A percentile compares a stretch with the other conserved stretches of the same genome.
These are phyloP conservation scores for Chondrilla cf. caribensis DNA, from an alignment of 37 sponge, comb jelly and placozoan genomes.

Conservation along the genomic window DNA sequence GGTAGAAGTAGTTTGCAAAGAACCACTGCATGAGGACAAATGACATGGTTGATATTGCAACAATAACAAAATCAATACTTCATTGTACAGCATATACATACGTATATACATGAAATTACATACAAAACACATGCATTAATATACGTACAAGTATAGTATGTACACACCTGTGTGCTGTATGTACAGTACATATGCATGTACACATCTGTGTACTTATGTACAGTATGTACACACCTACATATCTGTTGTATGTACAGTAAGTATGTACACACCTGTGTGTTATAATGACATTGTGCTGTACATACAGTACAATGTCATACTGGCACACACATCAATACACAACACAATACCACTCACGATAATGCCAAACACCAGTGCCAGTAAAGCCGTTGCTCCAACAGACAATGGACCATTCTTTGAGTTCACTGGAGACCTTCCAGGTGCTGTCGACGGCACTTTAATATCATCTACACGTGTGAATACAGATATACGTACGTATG, in stretches of 20 bases:
- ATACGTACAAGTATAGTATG: too few species aligned
- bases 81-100: neutral
- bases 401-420: slow-evolving; percentile 8
- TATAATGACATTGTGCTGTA: too few species aligned
- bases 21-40: slow-evolving; percentile 64
- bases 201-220: neutral
- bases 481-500: neutral
- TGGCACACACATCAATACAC: too few species aligned
- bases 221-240: neutral
- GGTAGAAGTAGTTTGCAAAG: slow-evolving; percentile 87
- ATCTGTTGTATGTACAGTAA: neutral
- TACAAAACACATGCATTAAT: too few species aligned
- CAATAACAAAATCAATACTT: neutral
- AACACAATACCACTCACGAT: too few species aligned
- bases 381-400: slow-evolving; percentile 34
- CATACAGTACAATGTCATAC: too few species aligned
- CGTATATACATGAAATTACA: too few species aligned
- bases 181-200: too few species aligned
- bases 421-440: too few species aligned
- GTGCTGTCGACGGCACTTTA: neutral
- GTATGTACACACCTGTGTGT: too few species aligned
- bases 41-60: too few species aligned
- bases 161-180: too few species aligned
- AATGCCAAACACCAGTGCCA: slow-evolving; percentile 72
- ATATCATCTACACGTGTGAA: slow-evolving; percentile 12